Evolutionary conservation across 2,113 vertebrate species (phyloP).

Genomic region (Hippopotamus amphibius): DNA sequence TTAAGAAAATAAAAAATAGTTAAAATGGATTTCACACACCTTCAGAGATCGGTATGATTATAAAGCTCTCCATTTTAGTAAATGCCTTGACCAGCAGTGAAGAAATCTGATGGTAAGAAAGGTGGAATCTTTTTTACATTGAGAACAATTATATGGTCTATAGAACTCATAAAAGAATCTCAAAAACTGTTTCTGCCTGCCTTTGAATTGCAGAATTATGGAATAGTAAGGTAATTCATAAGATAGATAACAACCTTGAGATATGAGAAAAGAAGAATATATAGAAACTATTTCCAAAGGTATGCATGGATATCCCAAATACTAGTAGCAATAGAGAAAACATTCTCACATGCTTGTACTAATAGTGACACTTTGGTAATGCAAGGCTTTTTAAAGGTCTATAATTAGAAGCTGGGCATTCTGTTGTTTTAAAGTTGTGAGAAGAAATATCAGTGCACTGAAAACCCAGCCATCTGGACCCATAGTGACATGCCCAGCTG

Average conservation of each 20-base stretch:
- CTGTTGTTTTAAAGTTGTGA: neutral
- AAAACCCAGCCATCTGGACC: neutral
- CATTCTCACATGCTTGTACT: neutral
- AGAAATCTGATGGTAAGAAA: neutral
- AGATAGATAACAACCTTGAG: neutral
- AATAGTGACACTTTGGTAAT: neutral
- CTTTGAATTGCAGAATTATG: slow-evolving; percentile 26
- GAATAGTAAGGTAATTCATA: neutral
- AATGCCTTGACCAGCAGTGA: neutral
- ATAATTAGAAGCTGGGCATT: neutral
- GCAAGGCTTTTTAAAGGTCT: neutral
- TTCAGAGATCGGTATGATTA: neutral
- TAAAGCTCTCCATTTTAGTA: neutral
- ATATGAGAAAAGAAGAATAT: neutral
- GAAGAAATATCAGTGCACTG: neutral
- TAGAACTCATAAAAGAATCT: neutral
- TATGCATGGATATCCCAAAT: neutral
- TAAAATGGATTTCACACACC: neutral
- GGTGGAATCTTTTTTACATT: neutral
- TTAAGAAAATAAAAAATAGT: neutral
- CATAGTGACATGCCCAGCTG: neutral
- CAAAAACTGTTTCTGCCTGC: neutral
- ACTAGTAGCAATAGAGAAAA: neutral
- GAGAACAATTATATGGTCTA: neutral
- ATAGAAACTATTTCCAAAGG: neutral